These are phyloP conservation scores for Coelopa frigida DNA, from an alignment of 1,140 invertebrate species.

Conservation along the genomic window DNA sequence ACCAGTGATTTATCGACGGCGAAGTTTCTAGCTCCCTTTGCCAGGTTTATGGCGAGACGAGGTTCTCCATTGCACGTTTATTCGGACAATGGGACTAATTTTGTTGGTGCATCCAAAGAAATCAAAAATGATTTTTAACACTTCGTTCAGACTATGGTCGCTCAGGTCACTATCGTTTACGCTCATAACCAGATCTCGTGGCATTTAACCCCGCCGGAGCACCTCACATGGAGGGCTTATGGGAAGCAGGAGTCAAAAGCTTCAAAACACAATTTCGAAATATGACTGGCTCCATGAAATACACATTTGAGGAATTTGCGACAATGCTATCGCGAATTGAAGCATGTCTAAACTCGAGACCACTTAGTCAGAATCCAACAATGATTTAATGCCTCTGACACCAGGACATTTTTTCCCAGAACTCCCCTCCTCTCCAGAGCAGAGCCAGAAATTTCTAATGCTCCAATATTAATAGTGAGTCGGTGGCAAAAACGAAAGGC, in stretches of 20 bases:
- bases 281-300: no score
- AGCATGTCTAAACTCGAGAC: slow-evolving; percentile 1
- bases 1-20: slow-evolving; percentile 31
- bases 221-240: slow-evolving; percentile 26
- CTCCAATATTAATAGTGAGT: background rate
- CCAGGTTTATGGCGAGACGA: slow-evolving; percentile 27
- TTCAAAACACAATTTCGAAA: no score
- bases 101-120: slow-evolving; percentile 26
- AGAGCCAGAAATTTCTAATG: slow-evolving; percentile 7
- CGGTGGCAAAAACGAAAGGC: slow-evolving; percentile 9
- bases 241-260: slow-evolving; percentile 23
- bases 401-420: slow-evolving; percentile 3
- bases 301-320: slow-evolving; percentile 8
- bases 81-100: slow-evolving; percentile 36
- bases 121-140: background rate
- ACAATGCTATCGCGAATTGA: no score
- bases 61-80: slow-evolving; percentile 21
- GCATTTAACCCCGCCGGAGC: slow-evolving; percentile 20
- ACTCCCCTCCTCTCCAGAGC: background rate
- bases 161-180: background rate
- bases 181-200: slow-evolving; percentile 6
- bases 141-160: background rate
- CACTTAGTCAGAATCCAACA: slow-evolving; percentile 5
- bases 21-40: slow-evolving; percentile 35
- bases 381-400: background rate